These are phyloP conservation scores for Melangyna quadrimaculata DNA, from an alignment of 2,888 invertebrate genomes.

Conservation along the genomic window DNA sequence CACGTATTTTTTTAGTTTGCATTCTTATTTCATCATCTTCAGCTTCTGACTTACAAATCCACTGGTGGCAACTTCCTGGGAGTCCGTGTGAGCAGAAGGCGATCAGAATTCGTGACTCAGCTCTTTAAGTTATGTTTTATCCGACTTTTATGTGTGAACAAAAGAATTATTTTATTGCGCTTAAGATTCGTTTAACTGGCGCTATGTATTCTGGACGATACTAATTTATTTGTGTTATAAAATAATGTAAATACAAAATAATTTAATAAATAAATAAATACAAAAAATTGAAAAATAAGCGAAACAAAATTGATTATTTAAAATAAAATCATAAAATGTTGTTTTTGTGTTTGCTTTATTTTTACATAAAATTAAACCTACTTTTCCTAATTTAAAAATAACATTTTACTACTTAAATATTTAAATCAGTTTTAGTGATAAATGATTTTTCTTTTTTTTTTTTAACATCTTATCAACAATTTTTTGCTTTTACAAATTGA, in stretches of 20 bases:
- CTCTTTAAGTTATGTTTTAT: neutral
- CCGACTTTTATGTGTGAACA: neutral
- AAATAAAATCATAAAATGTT: neutral
- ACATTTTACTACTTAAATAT: constrained; percentile 66
- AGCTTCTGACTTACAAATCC: neutral
- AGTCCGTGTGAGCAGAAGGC: neutral
- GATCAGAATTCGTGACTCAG: neutral
- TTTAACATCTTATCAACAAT: neutral
- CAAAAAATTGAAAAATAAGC: neutral
- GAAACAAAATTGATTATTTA: neutral
- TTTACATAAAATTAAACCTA: constrained; percentile 48
- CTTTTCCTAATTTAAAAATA: constrained; percentile 53
- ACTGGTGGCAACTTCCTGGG: neutral
- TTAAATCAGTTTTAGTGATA: constrained; percentile 51
- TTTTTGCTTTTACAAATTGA: constrained; percentile 3
- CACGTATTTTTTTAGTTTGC: too few relatives aligned
- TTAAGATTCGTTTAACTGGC: neutral
- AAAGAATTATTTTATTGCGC: neutral
- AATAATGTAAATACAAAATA: neutral
- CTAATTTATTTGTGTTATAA: too few relatives aligned
- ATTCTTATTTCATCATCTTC: neutral
- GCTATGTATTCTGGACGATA: too few relatives aligned
- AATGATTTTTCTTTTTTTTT: neutral
- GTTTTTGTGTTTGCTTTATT: constrained; percentile 32
- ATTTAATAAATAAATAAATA: neutral